These are phyloP conservation scores for Marcusenius ussheri DNA, from an alignment of 2,113 vertebrate species.

Conservation along the genomic window DNA sequence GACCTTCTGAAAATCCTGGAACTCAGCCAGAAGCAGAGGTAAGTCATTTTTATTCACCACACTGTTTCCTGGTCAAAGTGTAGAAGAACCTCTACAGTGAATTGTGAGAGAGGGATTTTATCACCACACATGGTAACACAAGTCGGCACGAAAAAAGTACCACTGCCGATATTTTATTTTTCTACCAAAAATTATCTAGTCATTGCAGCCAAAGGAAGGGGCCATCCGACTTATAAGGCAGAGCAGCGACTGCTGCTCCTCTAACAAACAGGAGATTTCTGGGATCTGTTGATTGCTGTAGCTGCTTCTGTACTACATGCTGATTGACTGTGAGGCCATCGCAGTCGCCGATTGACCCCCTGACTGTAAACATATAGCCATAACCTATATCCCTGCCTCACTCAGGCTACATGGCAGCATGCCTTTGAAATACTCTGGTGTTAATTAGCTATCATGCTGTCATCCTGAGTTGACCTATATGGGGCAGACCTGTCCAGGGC, in stretches of 20 bases:
- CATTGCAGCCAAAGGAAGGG: background rate
- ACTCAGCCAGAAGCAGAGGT: conserved; percentile 70
- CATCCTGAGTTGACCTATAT: background rate
- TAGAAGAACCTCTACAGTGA: background rate
- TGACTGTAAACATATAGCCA: background rate
- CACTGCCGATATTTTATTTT: background rate
- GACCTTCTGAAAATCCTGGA: conserved; percentile 68
- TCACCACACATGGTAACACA: background rate
- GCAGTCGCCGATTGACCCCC: background rate
- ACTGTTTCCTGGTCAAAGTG: background rate
- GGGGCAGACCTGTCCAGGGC: background rate
- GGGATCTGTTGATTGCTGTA: background rate
- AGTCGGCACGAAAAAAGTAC: background rate
- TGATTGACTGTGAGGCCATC: background rate
- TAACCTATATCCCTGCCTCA: background rate
- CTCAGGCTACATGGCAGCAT: background rate
- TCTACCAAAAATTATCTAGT: background rate
- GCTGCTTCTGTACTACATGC: background rate
- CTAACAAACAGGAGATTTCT: background rate
- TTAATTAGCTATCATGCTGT: background rate
- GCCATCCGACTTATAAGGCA: background rate
- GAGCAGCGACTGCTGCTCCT: background rate
- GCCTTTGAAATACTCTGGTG: background rate
- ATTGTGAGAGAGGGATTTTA: background rate
- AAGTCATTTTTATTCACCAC: conserved; percentile 25